Base-by-base conservation (phyloP, 1,140 invertebrate genomes). In the Copidosoma floridanum region DNA sequence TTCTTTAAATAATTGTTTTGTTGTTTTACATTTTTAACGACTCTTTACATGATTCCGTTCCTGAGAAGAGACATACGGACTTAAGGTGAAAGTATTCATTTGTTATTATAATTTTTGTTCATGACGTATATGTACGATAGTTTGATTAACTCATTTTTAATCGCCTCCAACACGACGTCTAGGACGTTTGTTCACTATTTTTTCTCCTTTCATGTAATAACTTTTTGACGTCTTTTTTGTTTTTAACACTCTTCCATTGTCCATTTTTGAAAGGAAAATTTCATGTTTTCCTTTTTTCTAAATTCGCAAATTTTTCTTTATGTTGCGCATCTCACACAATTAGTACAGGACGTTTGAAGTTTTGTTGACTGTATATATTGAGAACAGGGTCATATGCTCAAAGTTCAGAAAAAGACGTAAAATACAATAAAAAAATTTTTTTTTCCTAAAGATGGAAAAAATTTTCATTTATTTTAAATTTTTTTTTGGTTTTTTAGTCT, bases 91-190 rank as follows among this genome's bases (percentile, higher is more conserved):
- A n/a, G n/a, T 12, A 32, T 8, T 32, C 6, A 12, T 32, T 32
- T 32, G 29, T 32, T 32, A 8, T 32, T 32, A 32, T 6, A 32
- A 12, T 12, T 32, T 32, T 6, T 6, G 29, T 8, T n/a, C n/a
- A n/a, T n/a, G n/a, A n/a, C n/a, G n/a, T n/a, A n/a, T n/a, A n/a
- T n/a, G n/a, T n/a, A n/a, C n/a, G n/a, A 6, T 32, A 53, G 29
- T 53, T 59, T 59, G 32, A 53, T 53, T 53, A 46, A 53, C 38
- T 59, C 14, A 6, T 43, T 50, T 35, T 51, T 52, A 27, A 44
- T 40, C 38, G 23, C 23, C 51, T 8, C 12, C 6, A 50, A 18
- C 26, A 35, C n/a, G 57, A 58, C 48, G 37, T 29, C 32, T 52
- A 58, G 47, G 38, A 52, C 32, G 20, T 52, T 52, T 50, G 18